These are phyloP conservation scores for Sula dactylatra DNA, from an alignment of 2,113 vertebrate genomes.

Conservation along the genomic window DNA sequence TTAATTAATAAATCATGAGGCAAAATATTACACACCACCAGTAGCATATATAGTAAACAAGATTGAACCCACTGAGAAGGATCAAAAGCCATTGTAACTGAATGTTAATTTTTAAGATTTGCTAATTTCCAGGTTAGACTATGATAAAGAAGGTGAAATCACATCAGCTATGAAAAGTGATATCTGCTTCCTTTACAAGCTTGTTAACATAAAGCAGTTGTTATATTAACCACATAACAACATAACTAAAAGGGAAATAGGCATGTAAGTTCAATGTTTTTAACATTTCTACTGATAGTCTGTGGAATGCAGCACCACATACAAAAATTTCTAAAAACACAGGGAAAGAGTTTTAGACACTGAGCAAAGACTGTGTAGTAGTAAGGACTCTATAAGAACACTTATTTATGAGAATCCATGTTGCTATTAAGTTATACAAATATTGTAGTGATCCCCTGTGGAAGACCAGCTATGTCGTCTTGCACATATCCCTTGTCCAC, in stretches of 20 bases:
- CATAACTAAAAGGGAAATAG: neutral
- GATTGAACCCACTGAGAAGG: neutral
- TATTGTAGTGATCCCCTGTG: neutral
- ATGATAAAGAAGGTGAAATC: neutral
- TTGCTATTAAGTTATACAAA: neutral
- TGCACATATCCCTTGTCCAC: fast-evolving
- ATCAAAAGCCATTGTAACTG: neutral
- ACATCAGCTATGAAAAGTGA: neutral
- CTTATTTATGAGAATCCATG: neutral
- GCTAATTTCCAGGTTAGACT: neutral
- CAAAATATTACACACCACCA: neutral
- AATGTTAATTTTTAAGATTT: neutral
- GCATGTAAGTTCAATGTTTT: neutral
- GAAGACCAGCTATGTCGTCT: neutral
- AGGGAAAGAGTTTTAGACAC: neutral
- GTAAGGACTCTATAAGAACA: neutral
- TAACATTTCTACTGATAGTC: neutral
- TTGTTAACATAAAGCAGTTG: neutral
- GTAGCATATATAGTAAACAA: neutral
- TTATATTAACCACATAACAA: neutral
- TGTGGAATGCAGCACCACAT: neutral
- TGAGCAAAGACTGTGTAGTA: neutral
- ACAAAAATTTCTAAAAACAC: neutral
- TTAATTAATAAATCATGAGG: neutral
- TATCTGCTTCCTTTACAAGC: neutral